Conservation (phyloP, 2,113 vertebrate genomes). For the Macaca mulatta region DNA sequence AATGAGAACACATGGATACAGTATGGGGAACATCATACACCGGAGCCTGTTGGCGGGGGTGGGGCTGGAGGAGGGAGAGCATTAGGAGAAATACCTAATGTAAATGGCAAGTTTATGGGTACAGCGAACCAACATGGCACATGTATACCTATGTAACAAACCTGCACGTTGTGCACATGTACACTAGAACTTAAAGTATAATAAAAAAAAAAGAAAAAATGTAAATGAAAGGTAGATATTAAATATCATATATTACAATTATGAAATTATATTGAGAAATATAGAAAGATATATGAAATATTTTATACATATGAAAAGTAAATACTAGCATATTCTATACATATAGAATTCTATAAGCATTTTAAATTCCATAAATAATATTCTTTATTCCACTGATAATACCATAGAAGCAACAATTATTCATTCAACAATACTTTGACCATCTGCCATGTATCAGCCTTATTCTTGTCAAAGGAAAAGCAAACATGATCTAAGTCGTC, state of each 20-base stretch:
- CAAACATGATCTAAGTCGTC: background rate
- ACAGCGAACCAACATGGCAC: too few relatives aligned
- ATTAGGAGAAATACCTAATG: too few relatives aligned
- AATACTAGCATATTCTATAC: too few relatives aligned
- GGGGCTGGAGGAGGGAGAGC: too few relatives aligned
- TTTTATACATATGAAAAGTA: background rate
- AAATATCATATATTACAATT: background rate
- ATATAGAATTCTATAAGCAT: background rate
- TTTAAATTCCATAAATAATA: background rate
- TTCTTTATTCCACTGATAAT: background rate
- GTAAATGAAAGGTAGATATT: background rate
- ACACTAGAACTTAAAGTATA: too few relatives aligned
- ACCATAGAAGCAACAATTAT: background rate
- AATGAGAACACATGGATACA: too few relatives aligned
- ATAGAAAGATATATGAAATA: background rate
- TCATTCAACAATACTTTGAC: background rate
- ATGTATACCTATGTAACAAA: too few relatives aligned
- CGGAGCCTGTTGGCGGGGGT: rapidly evolving
- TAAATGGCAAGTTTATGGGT: too few relatives aligned
- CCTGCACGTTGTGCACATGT: too few relatives aligned
- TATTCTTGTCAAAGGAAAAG: background rate
- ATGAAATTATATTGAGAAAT: background rate
- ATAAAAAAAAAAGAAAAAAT: background rate
- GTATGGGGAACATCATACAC: too few relatives aligned
- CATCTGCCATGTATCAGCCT: background rate